phyloP scores from a whole-genome alignment of 92 coral and sea anemone species.

The Desmophyllum pertusum region DNA sequence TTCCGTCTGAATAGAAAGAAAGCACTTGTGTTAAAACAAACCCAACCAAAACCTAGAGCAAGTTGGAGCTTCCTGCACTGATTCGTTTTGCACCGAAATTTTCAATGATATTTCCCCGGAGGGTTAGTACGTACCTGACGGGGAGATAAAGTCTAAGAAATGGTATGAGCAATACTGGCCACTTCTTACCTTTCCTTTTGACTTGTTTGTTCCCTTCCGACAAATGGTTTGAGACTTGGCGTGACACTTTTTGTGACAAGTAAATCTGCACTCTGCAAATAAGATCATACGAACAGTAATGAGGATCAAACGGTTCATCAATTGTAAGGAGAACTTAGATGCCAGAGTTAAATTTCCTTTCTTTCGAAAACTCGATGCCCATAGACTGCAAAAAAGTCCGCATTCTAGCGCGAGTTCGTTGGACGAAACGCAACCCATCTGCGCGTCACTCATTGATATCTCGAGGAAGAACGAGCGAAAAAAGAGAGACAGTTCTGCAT shows the following conservation, averaged over 20 bases:
- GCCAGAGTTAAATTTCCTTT: no score
- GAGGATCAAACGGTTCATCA: background rate
- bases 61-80: background rate
- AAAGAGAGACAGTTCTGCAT: no score
- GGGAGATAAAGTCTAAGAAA: background rate
- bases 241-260: conserved; percentile 97
- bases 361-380: no score
- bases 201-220: conserved; percentile 67
- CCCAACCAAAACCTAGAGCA: no score
- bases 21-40: background rate
- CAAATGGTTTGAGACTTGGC: conserved; percentile 77
- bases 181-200: conserved; percentile 75
- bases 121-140: no score
- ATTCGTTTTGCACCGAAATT: background rate
- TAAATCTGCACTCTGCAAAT: conserved; percentile 85
- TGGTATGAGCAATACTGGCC: no score
- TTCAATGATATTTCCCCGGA: background rate
- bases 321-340: no score
- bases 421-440: no score
- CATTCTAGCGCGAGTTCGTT: no score
- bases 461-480: no score
- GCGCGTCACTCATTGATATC: no score
- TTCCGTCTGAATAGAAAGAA: conserved; percentile 47
- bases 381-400: no score
- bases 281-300: background rate